A percentile compares a stretch with the other conserved stretches of the same genome.
phyloP scores from a whole-genome alignment of 2,113 vertebrate genomes.

The Dicerorhinus sumatrensis region DNA sequence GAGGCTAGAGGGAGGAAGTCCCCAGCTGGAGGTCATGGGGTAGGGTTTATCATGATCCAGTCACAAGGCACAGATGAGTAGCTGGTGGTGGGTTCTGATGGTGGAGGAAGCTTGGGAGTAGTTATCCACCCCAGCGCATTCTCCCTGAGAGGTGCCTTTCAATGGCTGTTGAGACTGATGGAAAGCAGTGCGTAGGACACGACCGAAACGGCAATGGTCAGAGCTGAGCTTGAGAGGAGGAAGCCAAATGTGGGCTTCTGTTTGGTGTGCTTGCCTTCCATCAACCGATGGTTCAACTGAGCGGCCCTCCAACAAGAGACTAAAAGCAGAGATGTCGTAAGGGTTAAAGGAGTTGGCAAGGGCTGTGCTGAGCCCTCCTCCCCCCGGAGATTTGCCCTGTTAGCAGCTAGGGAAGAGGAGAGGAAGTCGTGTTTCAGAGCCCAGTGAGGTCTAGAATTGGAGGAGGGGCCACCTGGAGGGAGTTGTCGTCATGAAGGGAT shows the following conservation, averaged over 20 bases:
- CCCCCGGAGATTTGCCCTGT: background rate
- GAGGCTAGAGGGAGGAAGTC: background rate
- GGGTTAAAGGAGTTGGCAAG: background rate
- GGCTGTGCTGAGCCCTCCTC: no score
- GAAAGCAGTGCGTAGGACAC: background rate
- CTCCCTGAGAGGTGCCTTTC: background rate
- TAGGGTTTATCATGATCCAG: background rate
- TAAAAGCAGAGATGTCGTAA: background rate
- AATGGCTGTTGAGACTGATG: background rate
- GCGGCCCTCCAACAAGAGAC: background rate
- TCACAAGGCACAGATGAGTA: background rate
- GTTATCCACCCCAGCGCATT: background rate
- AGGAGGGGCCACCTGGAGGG: background rate
- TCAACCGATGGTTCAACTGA: background rate
- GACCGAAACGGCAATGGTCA: rapidly evolving
- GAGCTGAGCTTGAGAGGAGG: background rate
- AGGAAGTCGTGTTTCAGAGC: background rate
- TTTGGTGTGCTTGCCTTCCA: background rate
- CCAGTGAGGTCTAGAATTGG: background rate
- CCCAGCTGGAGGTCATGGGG: background rate
- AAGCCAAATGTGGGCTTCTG: background rate
- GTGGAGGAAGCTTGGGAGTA: background rate
- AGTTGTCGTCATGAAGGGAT: background rate
- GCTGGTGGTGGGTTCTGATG: background rate
- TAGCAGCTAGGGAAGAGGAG: background rate